Conservation (phyloP, 2,113 vertebrate genomes). For the Platichthys flesus region DNA sequence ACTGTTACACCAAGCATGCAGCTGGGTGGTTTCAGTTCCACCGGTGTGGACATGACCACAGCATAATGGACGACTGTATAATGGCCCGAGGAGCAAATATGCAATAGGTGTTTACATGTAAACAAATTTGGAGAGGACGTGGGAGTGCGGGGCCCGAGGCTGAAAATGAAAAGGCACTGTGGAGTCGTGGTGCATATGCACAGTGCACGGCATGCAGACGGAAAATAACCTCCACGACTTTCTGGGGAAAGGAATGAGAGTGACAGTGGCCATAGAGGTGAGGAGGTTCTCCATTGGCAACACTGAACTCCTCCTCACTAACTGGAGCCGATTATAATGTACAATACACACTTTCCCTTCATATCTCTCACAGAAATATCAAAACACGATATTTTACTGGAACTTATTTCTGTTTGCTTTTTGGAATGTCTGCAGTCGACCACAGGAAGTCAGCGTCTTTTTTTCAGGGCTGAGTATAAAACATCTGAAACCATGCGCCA, state of each 20-base stretch:
- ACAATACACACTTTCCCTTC: background rate
- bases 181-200: conserved; percentile 51
- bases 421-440: conserved; percentile 66
- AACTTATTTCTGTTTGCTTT: conserved; percentile 3
- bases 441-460: background rate
- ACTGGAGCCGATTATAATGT: too few relatives aligned
- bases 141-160: conserved; percentile 28
- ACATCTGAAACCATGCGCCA: background rate
- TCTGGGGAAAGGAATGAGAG: conserved; percentile 26
- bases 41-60: background rate
- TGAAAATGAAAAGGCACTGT: conserved; percentile 72
- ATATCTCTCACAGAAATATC: background rate
- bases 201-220: conserved; percentile 66
- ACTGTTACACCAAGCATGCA: conserved; percentile 42
- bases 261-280: background rate
- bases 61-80: conserved; percentile 2
- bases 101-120: background rate
- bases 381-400: background rate
- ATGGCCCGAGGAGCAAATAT: background rate
- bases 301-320: background rate
- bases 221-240: background rate
- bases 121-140: background rate
- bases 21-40: conserved; percentile 33
- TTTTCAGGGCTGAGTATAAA: too few relatives aligned
- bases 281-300: too few relatives aligned